phyloP scores from a whole-genome alignment of 1,140 invertebrate genomes.

The Goniozus legneri region DNA sequence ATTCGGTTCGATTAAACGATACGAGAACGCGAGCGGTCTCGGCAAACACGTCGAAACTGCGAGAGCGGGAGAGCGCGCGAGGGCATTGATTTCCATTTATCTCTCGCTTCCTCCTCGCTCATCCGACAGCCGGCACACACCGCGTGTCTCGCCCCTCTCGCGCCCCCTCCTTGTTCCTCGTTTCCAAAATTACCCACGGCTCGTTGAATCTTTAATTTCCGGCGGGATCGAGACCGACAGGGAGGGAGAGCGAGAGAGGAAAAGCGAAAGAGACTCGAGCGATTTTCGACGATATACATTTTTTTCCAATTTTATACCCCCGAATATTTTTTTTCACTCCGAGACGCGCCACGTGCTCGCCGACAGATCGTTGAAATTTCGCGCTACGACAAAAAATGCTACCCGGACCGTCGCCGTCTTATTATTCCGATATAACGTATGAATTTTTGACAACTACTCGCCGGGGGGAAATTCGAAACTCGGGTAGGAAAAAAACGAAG shows the following conservation, averaged over 20 bases:
- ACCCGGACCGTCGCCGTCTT: no score
- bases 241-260: constrained; percentile 13
- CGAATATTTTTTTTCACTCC: not conserved
- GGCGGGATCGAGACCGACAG: constrained; percentile 18
- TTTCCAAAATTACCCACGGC: constrained; percentile 35
- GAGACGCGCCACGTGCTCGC: constrained; percentile 24
- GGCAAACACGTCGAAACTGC: no score
- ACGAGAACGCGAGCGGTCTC: no score
- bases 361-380: no score
- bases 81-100: constrained; percentile 38
- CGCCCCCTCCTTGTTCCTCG: constrained; percentile 22
- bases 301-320: not conserved
- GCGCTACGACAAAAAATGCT: no score
- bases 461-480: no score
- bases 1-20: no score
- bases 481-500: no score
- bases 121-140: no score
- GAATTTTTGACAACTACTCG: no score
- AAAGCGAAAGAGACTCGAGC: constrained; percentile 11
- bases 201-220: constrained; percentile 47
- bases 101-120: not conserved
- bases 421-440: no score
- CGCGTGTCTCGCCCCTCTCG: not conserved
- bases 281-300: constrained; percentile 28
- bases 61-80: no score